Base-by-base conservation (phyloP, 2,113 vertebrate species). In the Ceratotherium simum region DNA sequence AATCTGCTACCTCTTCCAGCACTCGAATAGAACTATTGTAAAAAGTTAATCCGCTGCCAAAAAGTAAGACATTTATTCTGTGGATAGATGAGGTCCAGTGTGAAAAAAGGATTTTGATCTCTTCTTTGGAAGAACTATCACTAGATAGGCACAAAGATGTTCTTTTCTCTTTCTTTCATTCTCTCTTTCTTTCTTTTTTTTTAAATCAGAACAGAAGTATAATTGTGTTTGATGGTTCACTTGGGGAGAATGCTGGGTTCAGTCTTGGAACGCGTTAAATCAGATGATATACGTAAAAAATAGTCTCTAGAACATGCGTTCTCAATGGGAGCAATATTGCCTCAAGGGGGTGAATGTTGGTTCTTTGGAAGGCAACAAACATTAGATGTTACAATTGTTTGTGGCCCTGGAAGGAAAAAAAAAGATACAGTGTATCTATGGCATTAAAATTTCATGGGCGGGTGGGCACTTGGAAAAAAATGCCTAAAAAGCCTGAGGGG, bases 41-140 rank as follows among this genome's bases (percentile, higher is more conserved):
- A 86, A 96, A 94, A 91, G 65, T 75, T 73, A 94, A 81, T 33
- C 60, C 46, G 12, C 83, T 69, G 89, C 97, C 92, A 92, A 94
- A 96, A 98, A 95, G 33, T 69, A 95, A 96, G 90, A 76, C 91
- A 84, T 97, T 97, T 90, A 90, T 95, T 97, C 93, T 95, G 90
- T 90, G 72, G 42, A 29, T 83, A 96, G 70, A 93, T 87, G 82
- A 97, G 70, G 82, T 75, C 88, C 90, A 84, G 27, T 33, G 25
- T 51, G 78, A 78, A 64, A 60, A 78, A 94, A n/a, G 31, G 46
- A 60, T 96, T 94, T 95, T 92, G 90, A 87, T 92, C 73, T 97
- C 93, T 87, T 90, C 54, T 92, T 95, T 97, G 79, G 91, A 97
- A 96, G 83, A 97, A 82, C 79, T 92, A 18, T 75, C 62, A 58